Evolutionary conservation across 2,113 vertebrate species (phyloP).

Genomic region (Danio rerio): DNA sequence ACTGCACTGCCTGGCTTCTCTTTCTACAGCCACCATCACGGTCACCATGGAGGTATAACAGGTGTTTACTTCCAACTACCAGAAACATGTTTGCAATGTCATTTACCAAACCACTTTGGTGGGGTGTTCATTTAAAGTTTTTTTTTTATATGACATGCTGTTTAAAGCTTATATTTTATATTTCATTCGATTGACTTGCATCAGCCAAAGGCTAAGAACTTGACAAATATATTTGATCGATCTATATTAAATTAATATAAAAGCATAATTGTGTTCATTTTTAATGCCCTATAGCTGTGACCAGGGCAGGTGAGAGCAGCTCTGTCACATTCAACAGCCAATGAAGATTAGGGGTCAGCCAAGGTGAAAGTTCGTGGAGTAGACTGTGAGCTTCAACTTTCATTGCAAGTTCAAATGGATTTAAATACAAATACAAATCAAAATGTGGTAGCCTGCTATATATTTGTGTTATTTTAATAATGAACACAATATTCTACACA

Average conservation of each 20-base stretch:
- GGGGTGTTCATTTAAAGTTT: neutral
- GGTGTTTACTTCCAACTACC: neutral
- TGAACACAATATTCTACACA: too few relatives aligned
- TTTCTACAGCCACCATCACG: slow-evolving; percentile 50
- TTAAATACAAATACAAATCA: too few relatives aligned
- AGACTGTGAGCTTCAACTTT: neutral
- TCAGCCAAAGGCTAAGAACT: neutral
- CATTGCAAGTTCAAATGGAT: slow-evolving; percentile 7
- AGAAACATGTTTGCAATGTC: slow-evolving; percentile 1
- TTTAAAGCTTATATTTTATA: neutral
- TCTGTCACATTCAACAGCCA: neutral
- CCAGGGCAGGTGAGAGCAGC: slow-evolving; percentile 6
- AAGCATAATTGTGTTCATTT: too few relatives aligned
- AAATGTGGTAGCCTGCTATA: too few relatives aligned
- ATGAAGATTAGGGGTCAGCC: slow-evolving; percentile 23
- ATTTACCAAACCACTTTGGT: neutral
- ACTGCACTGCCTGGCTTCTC: slow-evolving; percentile 66
- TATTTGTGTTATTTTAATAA: too few relatives aligned
- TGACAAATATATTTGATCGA: neutral
- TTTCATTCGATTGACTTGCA: neutral
- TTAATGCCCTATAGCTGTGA: neutral
- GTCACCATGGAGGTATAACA: slow-evolving; percentile 18
- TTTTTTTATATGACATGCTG: neutral
- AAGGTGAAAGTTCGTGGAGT: slow-evolving; percentile 4
- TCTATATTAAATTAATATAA: neutral